Evolutionary conservation across 2,113 vertebrate species (phyloP), one percentile per base, ranked within the genome.

Genomic region (Phalacrocorax carbo): DNA sequence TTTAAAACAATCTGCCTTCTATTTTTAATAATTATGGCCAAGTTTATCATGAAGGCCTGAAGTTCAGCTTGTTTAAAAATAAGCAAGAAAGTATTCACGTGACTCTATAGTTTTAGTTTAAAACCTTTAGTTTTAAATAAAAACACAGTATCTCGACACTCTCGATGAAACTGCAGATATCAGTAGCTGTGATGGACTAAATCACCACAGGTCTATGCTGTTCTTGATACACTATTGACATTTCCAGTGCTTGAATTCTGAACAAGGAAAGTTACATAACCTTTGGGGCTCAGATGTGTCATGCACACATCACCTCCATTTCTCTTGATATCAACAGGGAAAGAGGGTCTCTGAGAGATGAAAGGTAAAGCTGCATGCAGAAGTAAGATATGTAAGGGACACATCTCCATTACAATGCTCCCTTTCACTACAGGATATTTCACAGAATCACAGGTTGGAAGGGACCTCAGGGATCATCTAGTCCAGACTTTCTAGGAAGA

Each of bases 381-480:
- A 77, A 89, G 46, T 15, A 46, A 54, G 22, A 17, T 49, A 30
- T 2, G 0, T 7, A 71, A 44, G 19, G 36, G 23, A 55, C 34
- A 23, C 29, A 26, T 38, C 44, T 15, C 46, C 20, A 20, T n/a
- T 49, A 72, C 0, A 0, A 12, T 1, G 1, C 6, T 48, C 21
- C 34, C 32, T 65, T 30, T 60, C 65, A 46, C 21, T 15, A 21
- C 20, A 15, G 42, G 26, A 1, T 51, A n/a, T n/a, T 71, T 55
- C 40, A 38, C 38, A 38, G 38, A 38, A 38, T 38, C 38, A 38
- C 38, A 38, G 38, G 38, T 38, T 38, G 38, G 38, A 38, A 38
- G 38, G 38, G 38, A 38, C 38, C 10, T 38, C 38, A 38, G 38
- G 38, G 38, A 38, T 38, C 38, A 38, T 38, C 38, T 38, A 38